Conservation (phyloP, 2,888 invertebrate species). For the Nasonia oneida region DNA sequence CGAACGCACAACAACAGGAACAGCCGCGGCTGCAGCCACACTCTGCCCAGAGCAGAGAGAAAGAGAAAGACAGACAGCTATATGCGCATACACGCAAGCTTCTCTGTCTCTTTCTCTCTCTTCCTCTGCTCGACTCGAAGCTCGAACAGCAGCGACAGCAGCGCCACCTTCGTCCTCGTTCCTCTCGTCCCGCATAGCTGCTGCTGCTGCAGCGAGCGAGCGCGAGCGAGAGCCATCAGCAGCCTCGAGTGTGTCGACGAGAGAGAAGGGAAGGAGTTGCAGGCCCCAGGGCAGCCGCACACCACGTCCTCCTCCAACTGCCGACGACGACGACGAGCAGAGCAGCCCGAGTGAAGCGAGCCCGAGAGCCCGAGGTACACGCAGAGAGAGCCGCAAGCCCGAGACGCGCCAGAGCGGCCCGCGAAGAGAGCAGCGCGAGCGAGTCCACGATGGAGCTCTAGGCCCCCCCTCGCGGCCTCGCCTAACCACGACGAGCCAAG, state of each 20-base stretch:
- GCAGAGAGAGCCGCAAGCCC: not conserved
- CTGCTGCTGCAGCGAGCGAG: slow-evolving; percentile 17
- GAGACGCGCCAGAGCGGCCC: not conserved
- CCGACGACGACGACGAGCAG: not conserved
- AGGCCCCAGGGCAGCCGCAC: not conserved
- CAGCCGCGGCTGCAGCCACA: not conserved
- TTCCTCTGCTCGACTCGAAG: not conserved
- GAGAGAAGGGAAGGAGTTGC: not conserved
- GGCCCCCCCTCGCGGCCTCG: slow-evolving; percentile 64
- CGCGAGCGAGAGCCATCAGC: not conserved
- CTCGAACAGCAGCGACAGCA: not conserved
- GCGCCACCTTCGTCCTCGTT: slow-evolving; percentile 33
- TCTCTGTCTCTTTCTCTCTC: not conserved
- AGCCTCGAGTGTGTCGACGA: not conserved
- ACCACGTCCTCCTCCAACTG: not conserved
- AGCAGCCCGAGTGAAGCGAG: not conserved
- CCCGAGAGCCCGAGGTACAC: not conserved
- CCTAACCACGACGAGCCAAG: slow-evolving; percentile 57
- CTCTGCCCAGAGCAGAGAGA: not conserved
- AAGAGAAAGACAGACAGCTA: not conserved
- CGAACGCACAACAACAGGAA: slow-evolving; percentile 6
- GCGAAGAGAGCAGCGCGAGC: slow-evolving; percentile 26
- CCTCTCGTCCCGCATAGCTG: not conserved
- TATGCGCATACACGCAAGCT: not conserved
- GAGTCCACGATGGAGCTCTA: slow-evolving; percentile 69